Percentiles rank a stretch among this genome's conserved stretches.
These are phyloP conservation scores for Vanessa tameamea DNA, from an alignment of 1,140 invertebrate genomes.

Conservation along the genomic window DNA sequence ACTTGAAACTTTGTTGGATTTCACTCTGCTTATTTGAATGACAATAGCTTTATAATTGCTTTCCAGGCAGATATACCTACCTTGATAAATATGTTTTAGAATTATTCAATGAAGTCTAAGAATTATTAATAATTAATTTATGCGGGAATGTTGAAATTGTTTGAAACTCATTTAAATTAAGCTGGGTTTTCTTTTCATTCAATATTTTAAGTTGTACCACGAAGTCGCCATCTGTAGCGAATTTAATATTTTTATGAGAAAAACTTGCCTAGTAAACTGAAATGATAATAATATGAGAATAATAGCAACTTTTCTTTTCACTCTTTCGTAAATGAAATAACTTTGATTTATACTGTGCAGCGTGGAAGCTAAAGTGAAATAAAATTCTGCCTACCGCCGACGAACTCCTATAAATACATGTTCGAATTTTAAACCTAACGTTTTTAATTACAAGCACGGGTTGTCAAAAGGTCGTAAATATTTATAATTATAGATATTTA, in stretches of 20 bases:
- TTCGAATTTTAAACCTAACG: too few relatives aligned
- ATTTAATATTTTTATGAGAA: neutral
- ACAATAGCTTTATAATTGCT: conserved; percentile 20
- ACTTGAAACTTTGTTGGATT: conserved; percentile 16
- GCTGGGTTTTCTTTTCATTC: neutral
- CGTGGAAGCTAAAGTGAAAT: too few relatives aligned
- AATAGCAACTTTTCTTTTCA: neutral
- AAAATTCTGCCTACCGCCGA: too few relatives aligned
- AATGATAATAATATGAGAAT: neutral
- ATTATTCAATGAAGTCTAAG: neutral
- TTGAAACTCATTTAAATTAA: neutral
- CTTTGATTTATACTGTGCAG: too few relatives aligned
- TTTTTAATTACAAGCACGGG: too few relatives aligned
- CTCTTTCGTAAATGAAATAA: too few relatives aligned
- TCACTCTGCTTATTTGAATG: conserved; percentile 19
- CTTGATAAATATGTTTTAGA: conserved; percentile 8
- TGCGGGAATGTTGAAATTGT: neutral
- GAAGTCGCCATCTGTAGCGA: neutral
- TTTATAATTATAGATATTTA: too few relatives aligned
- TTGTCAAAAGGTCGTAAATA: too few relatives aligned
- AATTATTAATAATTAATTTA: conserved; percentile 7
- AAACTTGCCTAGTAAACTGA: too few relatives aligned
- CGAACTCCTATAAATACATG: too few relatives aligned
- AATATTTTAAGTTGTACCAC: neutral
- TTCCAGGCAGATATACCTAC: neutral